A percentile compares a stretch with the other conserved stretches of the same genome.
These are phyloP conservation scores for Anas bernieri DNA, from an alignment of 2,797 vertebrate species.

Conservation along the genomic window DNA sequence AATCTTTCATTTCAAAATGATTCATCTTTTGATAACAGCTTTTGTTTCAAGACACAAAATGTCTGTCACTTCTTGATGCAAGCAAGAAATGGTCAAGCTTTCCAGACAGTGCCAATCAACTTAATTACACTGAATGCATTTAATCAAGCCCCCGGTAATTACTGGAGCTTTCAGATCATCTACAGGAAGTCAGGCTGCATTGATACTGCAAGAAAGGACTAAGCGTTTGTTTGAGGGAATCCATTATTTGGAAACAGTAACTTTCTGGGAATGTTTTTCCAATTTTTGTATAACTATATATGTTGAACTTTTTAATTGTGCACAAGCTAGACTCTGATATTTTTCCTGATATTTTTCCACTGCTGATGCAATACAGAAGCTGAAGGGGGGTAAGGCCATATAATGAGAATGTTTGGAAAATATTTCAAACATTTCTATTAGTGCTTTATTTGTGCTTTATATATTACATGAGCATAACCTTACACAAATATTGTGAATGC, in stretches of 20 bases:
- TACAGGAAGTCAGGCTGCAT: background rate
- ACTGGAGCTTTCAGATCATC: background rate
- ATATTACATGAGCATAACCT: background rate
- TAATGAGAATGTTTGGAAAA: background rate
- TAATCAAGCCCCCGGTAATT: background rate
- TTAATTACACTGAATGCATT: background rate
- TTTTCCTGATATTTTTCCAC: background rate
- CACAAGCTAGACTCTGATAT: background rate
- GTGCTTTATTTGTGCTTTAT: background rate
- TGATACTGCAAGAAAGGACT: background rate
- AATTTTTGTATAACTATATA: background rate
- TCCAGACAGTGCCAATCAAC: background rate
- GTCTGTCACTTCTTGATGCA: background rate
- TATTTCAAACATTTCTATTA: background rate
- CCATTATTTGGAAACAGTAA: background rate
- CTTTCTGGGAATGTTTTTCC: background rate
- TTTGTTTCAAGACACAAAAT: background rate
- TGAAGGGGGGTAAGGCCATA: background rate
- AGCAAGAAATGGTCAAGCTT: background rate
- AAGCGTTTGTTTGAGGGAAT: background rate
- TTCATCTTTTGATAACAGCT: background rate
- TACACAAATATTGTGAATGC: slow-evolving; percentile 5
- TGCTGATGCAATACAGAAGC: background rate
- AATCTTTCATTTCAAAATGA: background rate
- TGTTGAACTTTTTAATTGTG: background rate